Conservation (phyloP, 1,140 invertebrate species). For the Trichonephila clavata region DNA sequence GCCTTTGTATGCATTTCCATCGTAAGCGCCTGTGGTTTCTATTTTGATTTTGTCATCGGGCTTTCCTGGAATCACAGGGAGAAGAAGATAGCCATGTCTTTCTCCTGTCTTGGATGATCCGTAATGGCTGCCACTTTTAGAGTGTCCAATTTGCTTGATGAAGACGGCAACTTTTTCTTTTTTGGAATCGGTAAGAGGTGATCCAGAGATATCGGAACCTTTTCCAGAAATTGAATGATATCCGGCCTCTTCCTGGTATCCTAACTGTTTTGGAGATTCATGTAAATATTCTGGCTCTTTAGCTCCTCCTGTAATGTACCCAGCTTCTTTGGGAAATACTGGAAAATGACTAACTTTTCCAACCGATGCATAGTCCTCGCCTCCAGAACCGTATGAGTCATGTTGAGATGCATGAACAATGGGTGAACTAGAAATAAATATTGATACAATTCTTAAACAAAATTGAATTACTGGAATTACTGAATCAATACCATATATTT, state of each 20-base stretch:
- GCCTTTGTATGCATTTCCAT: neutral
- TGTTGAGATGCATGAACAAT: neutral
- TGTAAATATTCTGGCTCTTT: conserved; percentile 39
- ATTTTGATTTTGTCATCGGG: conserved; percentile 17
- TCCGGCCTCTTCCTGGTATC: neutral
- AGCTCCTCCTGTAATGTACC: neutral
- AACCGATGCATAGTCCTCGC: neutral
- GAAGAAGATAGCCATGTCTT: conserved; percentile 57
- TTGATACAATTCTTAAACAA: too few species aligned
- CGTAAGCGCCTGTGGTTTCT: neutral
- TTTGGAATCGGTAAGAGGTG: neutral
- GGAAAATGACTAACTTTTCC: conserved; percentile 35
- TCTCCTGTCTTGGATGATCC: conserved; percentile 14
- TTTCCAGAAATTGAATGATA: neutral
- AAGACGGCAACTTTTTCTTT: conserved; percentile 45
- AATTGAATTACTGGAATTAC: too few species aligned
- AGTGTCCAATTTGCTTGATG: conserved; percentile 66
- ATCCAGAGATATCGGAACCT: neutral
- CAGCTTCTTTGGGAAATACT: conserved; percentile 32
- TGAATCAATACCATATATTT: too few species aligned
- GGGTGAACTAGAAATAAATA: neutral
- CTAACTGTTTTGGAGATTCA: neutral
- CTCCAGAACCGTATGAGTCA: neutral
- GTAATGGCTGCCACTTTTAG: neutral
- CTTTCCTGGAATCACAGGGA: conserved; percentile 33